Percentiles rank a stretch among this genome's conserved stretches.
Conservation (phyloP, 2,888 invertebrate genomes). For the Agonopterix subpropinquella region DNA sequence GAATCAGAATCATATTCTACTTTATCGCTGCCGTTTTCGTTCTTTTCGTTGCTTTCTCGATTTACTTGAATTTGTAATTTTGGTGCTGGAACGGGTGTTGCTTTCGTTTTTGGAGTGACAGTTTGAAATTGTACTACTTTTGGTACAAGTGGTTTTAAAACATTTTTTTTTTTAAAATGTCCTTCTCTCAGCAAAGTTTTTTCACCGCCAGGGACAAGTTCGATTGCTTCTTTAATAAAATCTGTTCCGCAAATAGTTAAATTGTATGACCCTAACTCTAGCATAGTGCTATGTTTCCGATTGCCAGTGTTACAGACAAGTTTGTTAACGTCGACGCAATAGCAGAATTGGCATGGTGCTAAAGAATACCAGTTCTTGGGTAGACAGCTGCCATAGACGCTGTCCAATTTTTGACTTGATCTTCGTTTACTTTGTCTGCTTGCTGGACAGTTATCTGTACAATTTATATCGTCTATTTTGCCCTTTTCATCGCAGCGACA, state of each 20-base stretch:
- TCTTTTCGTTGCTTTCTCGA: too few species aligned
- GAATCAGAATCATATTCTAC: too few species aligned
- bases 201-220: conserved; percentile 6
- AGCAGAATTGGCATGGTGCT: conserved; percentile 52
- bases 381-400: conserved; percentile 35
- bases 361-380: conserved; percentile 47
- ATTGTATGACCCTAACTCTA: conserved; percentile 31
- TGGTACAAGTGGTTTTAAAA: too few species aligned
- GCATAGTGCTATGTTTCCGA: conserved; percentile 14
- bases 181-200: too few species aligned
- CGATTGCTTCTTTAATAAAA: conserved; percentile 30
- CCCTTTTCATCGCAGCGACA: conserved; percentile 44
- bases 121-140: too few species aligned
- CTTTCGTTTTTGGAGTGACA: too few species aligned
- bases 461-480: conserved; percentile 28
- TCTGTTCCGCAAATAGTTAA: conserved; percentile 40
- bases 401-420: conserved; percentile 5
- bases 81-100: too few species aligned
- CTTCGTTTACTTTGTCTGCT: conserved; percentile 11
- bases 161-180: too few species aligned
- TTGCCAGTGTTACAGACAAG: conserved; percentile 42
- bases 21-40: too few species aligned
- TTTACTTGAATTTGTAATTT: too few species aligned
- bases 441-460: conserved; percentile 42
- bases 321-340: conserved; percentile 41